phyloP scores from a whole-genome alignment of 2,113 vertebrate species.

The Malurus melanocephalus region DNA sequence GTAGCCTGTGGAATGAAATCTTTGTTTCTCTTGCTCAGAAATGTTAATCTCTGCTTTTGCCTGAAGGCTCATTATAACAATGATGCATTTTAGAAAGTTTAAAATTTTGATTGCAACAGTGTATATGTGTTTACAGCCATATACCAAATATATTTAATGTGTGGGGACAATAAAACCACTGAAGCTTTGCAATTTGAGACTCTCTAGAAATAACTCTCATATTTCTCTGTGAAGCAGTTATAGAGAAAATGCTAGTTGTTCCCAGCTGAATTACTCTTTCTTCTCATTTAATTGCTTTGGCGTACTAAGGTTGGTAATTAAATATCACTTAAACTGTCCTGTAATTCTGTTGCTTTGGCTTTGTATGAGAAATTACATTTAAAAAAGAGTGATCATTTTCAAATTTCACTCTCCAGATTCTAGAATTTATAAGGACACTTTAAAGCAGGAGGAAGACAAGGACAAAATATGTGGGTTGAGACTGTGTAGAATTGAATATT shows the following conservation, averaged over 20 bases:
- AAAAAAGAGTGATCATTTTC: neutral
- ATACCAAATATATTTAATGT: slow-evolving; percentile 41
- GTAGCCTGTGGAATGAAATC: slow-evolving; percentile 28
- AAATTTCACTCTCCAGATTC: neutral
- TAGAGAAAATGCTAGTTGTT: slow-evolving; percentile 41
- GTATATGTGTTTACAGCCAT: slow-evolving; percentile 36
- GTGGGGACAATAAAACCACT: slow-evolving; percentile 44
- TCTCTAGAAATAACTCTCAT: slow-evolving; percentile 41
- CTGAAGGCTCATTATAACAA: slow-evolving; percentile 42
- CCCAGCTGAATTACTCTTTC: slow-evolving; percentile 5
- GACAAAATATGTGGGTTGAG: neutral
- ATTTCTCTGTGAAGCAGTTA: slow-evolving; percentile 41
- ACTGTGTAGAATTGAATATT: neutral
- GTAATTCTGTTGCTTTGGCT: neutral
- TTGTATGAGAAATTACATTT: neutral
- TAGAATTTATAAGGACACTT: neutral
- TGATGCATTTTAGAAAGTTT: slow-evolving; percentile 42
- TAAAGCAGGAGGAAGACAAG: neutral
- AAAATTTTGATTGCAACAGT: slow-evolving; percentile 39
- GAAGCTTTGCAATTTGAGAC: slow-evolving; percentile 49
- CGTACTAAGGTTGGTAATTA: neutral
- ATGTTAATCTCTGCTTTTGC: slow-evolving; percentile 55
- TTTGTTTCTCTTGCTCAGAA: slow-evolving; percentile 50
- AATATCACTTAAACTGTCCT: neutral
- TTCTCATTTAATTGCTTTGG: slow-evolving; percentile 11